Conservation (phyloP, 2,113 vertebrate species). For the Oceanodroma tethys region DNA sequence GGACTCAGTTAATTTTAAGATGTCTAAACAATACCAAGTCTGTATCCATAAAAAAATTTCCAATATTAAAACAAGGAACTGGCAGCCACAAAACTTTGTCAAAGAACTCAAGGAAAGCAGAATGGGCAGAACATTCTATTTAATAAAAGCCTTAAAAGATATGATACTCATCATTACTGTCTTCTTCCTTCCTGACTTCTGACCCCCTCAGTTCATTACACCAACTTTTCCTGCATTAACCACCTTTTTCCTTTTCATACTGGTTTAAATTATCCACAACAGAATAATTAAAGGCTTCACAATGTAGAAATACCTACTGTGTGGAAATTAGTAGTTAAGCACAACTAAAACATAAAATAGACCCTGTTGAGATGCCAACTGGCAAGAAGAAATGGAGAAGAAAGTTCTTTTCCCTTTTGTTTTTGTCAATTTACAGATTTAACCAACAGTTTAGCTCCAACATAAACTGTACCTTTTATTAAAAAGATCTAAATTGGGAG, state of each 20-base stretch:
- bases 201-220: neutral
- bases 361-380: neutral
- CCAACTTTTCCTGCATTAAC: neutral
- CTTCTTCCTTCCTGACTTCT: neutral
- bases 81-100: neutral
- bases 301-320: neutral
- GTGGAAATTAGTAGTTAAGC: neutral
- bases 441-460: neutral
- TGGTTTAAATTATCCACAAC: neutral
- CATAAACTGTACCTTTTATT: neutral
- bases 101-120: neutral
- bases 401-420: neutral
- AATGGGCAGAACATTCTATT: neutral
- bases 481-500: neutral
- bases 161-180: neutral
- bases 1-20: neutral
- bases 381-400: neutral
- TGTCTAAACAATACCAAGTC: neutral
- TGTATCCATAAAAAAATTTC: neutral
- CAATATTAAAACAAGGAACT: neutral
- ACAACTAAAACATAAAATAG: neutral
- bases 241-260: neutral
- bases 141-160: neutral
- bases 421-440: slow-evolving; percentile 8
- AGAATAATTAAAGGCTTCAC: neutral